These are phyloP conservation scores for Agelaius phoeniceus DNA, from an alignment of 2,113 vertebrate species.

Conservation along the genomic window DNA sequence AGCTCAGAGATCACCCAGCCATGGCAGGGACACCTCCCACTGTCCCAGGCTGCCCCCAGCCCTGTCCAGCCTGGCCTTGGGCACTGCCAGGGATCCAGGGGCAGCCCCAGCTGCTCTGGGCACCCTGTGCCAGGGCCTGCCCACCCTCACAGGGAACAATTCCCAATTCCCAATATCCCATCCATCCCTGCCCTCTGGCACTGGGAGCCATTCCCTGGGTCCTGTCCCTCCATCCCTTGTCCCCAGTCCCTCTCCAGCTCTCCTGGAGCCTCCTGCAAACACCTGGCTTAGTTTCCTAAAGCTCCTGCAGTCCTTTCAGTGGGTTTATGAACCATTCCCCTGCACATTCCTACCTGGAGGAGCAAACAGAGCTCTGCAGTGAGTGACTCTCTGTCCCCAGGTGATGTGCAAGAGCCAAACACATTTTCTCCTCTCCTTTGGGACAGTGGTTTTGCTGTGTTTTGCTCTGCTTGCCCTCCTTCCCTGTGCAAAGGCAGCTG, in stretches of 20 bases:
- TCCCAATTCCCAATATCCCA: not conserved
- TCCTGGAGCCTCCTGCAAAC: not conserved
- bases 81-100: too few species aligned
- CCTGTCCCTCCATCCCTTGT: not conserved
- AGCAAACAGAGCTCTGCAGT: not conserved
- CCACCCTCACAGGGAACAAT: too few species aligned
- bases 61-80: too few species aligned
- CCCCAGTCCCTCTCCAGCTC: not conserved
- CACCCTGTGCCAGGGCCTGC: too few species aligned
- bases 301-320: not conserved
- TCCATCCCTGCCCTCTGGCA: fast-evolving
- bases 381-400: not conserved
- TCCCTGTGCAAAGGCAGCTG: not conserved
- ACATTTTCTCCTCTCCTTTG: not conserved
- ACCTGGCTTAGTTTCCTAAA: not conserved
- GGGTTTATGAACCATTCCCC: not conserved
- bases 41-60: too few species aligned
- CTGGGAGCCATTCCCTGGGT: not conserved
- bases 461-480: not conserved
- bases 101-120: too few species aligned
- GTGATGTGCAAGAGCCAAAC: not conserved
- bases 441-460: not conserved
- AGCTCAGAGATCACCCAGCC: too few species aligned
- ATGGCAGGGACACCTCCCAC: too few species aligned
- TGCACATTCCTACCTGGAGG: not conserved